These are phyloP conservation scores for Xanthia togata DNA, from an alignment of 2,888 invertebrate genomes.

Conservation along the genomic window DNA sequence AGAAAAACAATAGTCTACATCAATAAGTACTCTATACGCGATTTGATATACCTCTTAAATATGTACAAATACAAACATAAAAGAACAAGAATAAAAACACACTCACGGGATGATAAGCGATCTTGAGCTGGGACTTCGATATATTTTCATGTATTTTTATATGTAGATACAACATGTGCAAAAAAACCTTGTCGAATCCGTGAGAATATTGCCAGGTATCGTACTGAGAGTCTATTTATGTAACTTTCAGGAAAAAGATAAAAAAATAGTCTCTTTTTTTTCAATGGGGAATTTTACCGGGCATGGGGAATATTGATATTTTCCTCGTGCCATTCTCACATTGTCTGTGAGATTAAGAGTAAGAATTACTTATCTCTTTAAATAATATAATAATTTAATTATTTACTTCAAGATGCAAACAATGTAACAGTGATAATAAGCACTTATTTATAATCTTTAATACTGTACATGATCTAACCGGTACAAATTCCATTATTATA, in stretches of 20 bases:
- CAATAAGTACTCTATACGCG: background rate
- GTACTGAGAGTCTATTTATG: too few species aligned
- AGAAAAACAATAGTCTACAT: background rate
- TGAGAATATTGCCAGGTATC: too few species aligned
- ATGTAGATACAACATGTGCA: background rate
- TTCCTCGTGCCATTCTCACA: background rate
- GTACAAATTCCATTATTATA: conserved; percentile 5
- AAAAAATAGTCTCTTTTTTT: too few species aligned
- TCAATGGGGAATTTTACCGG: too few species aligned
- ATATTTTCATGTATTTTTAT: background rate
- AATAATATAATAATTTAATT: background rate
- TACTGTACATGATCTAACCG: conserved; percentile 3
- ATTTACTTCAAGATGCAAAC: conserved; percentile 1
- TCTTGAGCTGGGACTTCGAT: background rate
- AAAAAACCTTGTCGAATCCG: too few species aligned
- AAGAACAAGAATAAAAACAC: too few species aligned
- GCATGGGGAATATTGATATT: background rate
- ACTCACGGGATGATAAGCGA: background rate
- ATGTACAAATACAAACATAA: background rate
- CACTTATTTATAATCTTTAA: conserved; percentile 23
- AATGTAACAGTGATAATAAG: background rate
- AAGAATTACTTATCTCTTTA: background rate
- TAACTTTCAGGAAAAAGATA: too few species aligned
- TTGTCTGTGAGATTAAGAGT: background rate
- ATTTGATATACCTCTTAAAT: background rate